Base-by-base conservation (phyloP, 2,113 vertebrate species). In the Nothocercus nigrocapillus region DNA sequence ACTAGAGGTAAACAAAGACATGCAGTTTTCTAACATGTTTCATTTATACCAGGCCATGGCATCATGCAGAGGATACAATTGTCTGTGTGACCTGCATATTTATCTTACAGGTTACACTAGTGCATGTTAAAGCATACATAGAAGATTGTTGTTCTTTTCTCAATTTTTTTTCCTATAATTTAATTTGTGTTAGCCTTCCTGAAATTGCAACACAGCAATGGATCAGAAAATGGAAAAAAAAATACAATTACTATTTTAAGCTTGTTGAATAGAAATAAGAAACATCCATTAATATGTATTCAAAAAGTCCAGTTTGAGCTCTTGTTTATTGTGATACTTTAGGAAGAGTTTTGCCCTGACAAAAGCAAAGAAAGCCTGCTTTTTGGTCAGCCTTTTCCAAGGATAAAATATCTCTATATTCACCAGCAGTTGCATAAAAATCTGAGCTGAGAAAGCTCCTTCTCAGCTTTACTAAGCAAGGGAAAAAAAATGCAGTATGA, bases 41-140 rank as follows among this genome's bases (percentile, higher is more conserved):
- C 95, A 92, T 97, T 97, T 96, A 91, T 95, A 96, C 87, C 70
- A 97, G 92, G 86, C 88, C 79, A 94, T 90, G 88, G 72, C 82
- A 49, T 97, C 96, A 78, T 94, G 63, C 77, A 87, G 91, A 94
- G 87, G 90, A 96, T 93, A 95, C 75, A 86, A 95, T 95, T 97
- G 92, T 92, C 94, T 96, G 92, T 97, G 93, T 97, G 94, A 88
- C 96, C 97, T 97, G 92, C 67, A 89, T 86, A 94, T 94, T 94
- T 96, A 95, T 97, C 94, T 94, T 97, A 90, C 92, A 95, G 97
- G 97, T 96, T 96, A 92, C 96, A 97, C 94, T 97, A 88, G 78
- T 97, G 98, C 98, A 98, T 98, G 98, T 98, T 94, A 94, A 94
- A 97, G 93, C 97, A 89, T 96, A 97, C 94, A 97, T 95, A 94